Evolutionary conservation across 2,113 vertebrate genomes (phyloP).

Genomic region (Oreochromis niloticus): DNA sequence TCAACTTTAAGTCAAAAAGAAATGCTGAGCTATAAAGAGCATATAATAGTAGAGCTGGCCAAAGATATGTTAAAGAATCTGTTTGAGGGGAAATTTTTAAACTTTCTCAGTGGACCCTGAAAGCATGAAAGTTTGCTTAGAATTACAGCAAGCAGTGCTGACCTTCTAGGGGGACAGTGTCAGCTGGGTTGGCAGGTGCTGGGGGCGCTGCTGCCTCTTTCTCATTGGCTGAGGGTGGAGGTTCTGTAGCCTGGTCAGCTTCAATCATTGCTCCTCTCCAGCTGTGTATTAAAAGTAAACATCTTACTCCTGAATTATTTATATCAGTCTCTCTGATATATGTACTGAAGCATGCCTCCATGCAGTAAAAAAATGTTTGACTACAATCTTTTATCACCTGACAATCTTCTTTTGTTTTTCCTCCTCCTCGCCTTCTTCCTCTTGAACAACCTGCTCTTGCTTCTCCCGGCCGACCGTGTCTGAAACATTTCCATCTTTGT

Average conservation of each 20-base stretch:
- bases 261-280: slow-evolving; percentile 90
- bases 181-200: slow-evolving; percentile 3
- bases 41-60: neutral
- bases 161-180: slow-evolving; percentile 70
- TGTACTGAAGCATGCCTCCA: neutral
- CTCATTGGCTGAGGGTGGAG: slow-evolving; percentile 61
- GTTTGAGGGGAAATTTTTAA: neutral
- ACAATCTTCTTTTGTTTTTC: slow-evolving; percentile 68
- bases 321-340: neutral
- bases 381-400: slow-evolving; percentile 68
- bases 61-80: neutral
- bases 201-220: slow-evolving; percentile 46
- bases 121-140: neutral
- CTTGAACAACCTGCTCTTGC: neutral
- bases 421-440: slow-evolving; percentile 47
- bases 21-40: neutral
- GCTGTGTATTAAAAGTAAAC: slow-evolving; percentile 54
- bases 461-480: slow-evolving; percentile 11
- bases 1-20: neutral
- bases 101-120: neutral
- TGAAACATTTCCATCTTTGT: slow-evolving; percentile 43
- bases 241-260: slow-evolving; percentile 76
- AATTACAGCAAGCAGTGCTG: neutral
- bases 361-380: neutral
- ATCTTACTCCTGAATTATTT: neutral